Evolutionary conservation across 1,140 invertebrate species (phyloP).

Genomic region (Drosophila arizonae): DNA sequence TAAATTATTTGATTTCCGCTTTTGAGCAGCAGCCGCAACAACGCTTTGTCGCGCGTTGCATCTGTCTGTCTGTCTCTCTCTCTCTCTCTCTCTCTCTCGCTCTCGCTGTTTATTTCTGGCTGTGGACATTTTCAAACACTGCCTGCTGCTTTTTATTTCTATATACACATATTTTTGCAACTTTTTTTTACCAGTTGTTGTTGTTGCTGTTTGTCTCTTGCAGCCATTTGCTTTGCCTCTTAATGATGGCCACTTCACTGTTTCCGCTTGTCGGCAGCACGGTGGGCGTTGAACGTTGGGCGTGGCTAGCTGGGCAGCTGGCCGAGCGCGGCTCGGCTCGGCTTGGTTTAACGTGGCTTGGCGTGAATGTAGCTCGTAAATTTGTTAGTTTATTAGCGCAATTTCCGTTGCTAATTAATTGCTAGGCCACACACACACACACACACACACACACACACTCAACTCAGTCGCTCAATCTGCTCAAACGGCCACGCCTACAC

Average conservation of each 20-base stretch:
- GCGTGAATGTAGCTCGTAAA: constrained; percentile 78
- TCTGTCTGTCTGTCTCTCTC: constrained; percentile 1
- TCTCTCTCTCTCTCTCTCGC: background rate
- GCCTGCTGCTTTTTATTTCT: constrained; percentile 8
- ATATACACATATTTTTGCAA: background rate
- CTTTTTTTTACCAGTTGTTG: background rate
- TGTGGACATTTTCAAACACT: constrained; percentile 33
- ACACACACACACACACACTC: constrained; percentile 12
- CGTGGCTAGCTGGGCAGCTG: constrained; percentile 2
- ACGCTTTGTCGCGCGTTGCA: constrained; percentile 1
- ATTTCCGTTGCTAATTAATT: constrained; percentile 82
- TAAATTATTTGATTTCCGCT: constrained; percentile 81
- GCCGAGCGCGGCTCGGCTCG: constrained; percentile 10
- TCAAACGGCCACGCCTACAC: constrained; percentile 1
- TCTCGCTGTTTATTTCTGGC: background rate
- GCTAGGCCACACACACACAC: constrained; percentile 65
- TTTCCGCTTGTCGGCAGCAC: constrained; percentile 53
- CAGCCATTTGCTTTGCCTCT: constrained; percentile 53
- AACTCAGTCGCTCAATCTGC: constrained; percentile 12
- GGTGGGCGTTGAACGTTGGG: constrained; percentile 2
- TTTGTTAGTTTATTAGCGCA: constrained; percentile 81
- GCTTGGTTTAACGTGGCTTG: constrained; percentile 33
- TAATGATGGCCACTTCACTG: constrained; percentile 76
- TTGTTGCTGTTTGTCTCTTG: constrained; percentile 11
- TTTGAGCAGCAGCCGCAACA: constrained; percentile 36